Base-by-base conservation (phyloP, 2,888 invertebrate species). In the Cistogaster globosa region DNA sequence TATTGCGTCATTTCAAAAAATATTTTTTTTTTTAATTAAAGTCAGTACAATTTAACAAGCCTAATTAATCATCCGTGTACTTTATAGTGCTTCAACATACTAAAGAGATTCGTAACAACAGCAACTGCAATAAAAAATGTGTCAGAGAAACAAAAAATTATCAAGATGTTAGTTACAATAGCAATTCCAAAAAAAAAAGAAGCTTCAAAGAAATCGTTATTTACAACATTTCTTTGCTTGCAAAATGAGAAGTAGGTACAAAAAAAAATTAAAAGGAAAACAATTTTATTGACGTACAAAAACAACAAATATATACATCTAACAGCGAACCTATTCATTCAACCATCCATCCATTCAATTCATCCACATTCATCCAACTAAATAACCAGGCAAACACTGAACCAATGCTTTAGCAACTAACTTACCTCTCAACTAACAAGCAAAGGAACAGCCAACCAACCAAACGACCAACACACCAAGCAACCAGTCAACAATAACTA, bases 211-310 rank as follows among this genome's bases (percentile, higher is more conserved):
- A 63, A 78, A 69, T 67, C 42, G 74, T 12, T 63, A 18, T 76
- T 57, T 48, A 68, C 57, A 60, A 38, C 60, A 58, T 71, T 79
- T 71, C 36, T 68, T 55, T 38, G 38, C 45, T 20, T 48, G 48
- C 53, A 45, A 71, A 62, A 58, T 5, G 32, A 32, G 32, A 62
- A 36, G 26, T n/a, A 38, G 0, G 26, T 26, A 26, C 26, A 26
- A 18, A 11, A 57, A 51, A 71, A 65, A 62, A 53, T 48, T 71
- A 79, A 58, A 76, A 69, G 76, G 62, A 58, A 72, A 65, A 62
- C 60, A 60, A 71, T 82, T 79, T 80, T 81, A 83, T 75, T 87
- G 80, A 83, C 77, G 83, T 86, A 83, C 62, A 57, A 72, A 75
- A 80, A 71, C 32, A 75, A 79, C 71, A 57, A 16, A 16, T 42